A percentile compares a stretch with the other conserved stretches of the same genome.
These are phyloP conservation scores for Emmelina monodactyla DNA, from an alignment of 2,888 invertebrate genomes.

Conservation along the genomic window DNA sequence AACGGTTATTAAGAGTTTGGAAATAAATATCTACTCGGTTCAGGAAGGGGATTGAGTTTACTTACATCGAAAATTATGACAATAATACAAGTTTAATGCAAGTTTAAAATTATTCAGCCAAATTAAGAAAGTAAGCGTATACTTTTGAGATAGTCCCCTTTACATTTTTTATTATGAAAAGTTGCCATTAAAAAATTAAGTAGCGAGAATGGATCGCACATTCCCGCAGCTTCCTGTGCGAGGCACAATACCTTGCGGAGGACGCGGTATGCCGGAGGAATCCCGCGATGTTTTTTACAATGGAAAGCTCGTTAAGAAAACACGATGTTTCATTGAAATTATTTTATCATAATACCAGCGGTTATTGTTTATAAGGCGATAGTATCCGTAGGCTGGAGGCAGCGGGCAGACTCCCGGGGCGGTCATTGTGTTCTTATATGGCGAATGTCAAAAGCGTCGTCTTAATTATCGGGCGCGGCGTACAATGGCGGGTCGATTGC, in stretches of 20 bases:
- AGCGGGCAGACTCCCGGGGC: slow-evolving; percentile 49
- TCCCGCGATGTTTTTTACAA: slow-evolving; percentile 1
- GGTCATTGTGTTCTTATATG: slow-evolving; percentile 66
- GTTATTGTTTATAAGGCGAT: slow-evolving; percentile 62
- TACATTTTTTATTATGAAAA: too few species aligned
- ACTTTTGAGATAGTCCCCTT: too few species aligned
- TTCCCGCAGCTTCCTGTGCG: background rate
- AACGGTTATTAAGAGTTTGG: too few species aligned
- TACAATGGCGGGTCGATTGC: slow-evolving; percentile 64
- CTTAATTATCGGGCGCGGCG: slow-evolving; percentile 64
- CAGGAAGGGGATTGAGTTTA: too few species aligned
- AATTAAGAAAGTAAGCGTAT: too few species aligned
- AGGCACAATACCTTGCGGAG: background rate
- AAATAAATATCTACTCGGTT: too few species aligned
- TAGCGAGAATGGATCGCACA: too few species aligned
- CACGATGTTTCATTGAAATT: slow-evolving; percentile 58
- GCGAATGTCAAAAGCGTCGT: slow-evolving; percentile 66
- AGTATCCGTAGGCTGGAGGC: slow-evolving; percentile 56
- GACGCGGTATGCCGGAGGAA: background rate
- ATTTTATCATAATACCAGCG: slow-evolving; percentile 59
- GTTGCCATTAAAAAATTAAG: too few species aligned
- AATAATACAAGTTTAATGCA: too few species aligned
- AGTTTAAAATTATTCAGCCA: too few species aligned
- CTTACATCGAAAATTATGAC: too few species aligned
- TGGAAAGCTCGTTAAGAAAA: slow-evolving; percentile 48